Base-by-base conservation (phyloP, 1,140 invertebrate species). In the Drosophila pseudoobscura region DNA sequence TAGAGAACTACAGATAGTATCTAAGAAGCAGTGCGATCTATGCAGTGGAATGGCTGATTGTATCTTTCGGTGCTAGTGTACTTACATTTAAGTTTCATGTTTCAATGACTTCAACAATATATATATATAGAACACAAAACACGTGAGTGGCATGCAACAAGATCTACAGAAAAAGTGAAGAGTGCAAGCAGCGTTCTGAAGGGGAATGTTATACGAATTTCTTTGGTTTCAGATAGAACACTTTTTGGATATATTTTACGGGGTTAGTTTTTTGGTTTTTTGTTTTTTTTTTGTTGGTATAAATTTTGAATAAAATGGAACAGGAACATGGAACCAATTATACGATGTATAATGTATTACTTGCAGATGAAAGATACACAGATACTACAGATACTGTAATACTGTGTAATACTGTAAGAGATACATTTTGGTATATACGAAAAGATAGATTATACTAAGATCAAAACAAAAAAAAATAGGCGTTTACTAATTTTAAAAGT, bases 171-270 rank as follows among this genome's bases (percentile, higher is more conserved):
- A 46, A 49, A 44, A 9, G 43, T 46, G 6, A 53, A 47, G 11
- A 44, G 35, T 46, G 62, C 60, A 79, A 89, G 84, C 83, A 74
- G 83, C 84, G 62, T 72, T 77, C 53, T 62, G 84, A 39, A 39
- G 35, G 35, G 84, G 84, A 88, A 79, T 73, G 75, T 89, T 75
- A 70, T 88, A 87, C 6, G 52, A 58, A 76, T 89, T 89, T 72
- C 69, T 88, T 83, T 35, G 55, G 56, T 65, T 39, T 39, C 35
- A 57, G 46, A 59, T 68, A 54, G 49, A 68, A 69, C 65, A 69
- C 63, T 66, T 44, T 24, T 44, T 24, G 35, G 20, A 31, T 9
- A 31, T 20, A n/a, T 5, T 20, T 6, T 39, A 13, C 20, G 6
- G 15, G 7, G 15, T 17, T 39, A 17, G 64, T 70, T 72, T 55